Evolutionary conservation across 2,113 vertebrate genomes (phyloP).

Genomic region (Apaloderma vittatum): DNA sequence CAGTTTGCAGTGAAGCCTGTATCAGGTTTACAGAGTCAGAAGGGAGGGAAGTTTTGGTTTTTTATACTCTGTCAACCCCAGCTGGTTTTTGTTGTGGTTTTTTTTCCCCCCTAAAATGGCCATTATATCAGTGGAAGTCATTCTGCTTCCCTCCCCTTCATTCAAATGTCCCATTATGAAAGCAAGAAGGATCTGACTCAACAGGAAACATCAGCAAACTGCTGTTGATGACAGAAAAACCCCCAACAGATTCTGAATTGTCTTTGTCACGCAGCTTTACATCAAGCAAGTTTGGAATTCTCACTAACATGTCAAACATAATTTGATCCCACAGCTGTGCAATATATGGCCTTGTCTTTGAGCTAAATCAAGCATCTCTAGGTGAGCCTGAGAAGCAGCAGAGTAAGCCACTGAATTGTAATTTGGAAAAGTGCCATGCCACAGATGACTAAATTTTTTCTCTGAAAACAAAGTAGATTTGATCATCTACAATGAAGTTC

Average conservation of each 20-base stretch:
- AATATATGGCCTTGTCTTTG: neutral
- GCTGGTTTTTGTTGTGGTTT: neutral
- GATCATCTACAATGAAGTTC: neutral
- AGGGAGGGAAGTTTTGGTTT: neutral
- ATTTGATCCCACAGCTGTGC: constrained; percentile 21
- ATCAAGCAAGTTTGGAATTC: constrained; percentile 15
- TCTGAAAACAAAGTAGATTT: constrained; percentile 13
- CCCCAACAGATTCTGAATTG: neutral
- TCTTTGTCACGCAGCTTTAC: constrained; percentile 10
- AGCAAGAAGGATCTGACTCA: constrained; percentile 44
- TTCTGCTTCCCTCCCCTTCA: neutral
- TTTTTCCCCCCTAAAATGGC: neutral
- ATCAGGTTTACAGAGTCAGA: neutral
- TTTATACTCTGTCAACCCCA: neutral
- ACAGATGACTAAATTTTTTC: neutral
- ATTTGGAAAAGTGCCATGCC: neutral
- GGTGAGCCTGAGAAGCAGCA: constrained; percentile 16
- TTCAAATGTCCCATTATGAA: neutral
- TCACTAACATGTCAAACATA: neutral
- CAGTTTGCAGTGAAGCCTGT: neutral
- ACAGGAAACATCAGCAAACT: constrained; percentile 38
- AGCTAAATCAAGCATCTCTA: constrained; percentile 4
- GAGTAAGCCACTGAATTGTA: neutral
- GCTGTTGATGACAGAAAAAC: constrained; percentile 9
- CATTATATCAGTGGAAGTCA: neutral